Conservation (phyloP, 2,888 invertebrate genomes). For the Temnothorax rugatulus region DNA sequence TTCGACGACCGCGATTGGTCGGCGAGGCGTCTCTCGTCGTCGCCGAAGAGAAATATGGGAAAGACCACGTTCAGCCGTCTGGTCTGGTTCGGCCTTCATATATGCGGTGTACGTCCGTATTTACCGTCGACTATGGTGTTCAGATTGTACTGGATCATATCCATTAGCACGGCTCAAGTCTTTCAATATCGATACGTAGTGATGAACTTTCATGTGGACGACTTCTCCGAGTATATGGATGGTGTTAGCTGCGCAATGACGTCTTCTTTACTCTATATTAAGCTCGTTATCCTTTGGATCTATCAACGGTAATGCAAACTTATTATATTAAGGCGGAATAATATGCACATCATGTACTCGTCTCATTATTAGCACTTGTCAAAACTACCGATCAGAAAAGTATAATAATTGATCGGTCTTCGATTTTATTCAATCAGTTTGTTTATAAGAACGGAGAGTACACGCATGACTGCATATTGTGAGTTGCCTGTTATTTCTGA, state of each 20-base stretch:
- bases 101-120: constrained; percentile 56
- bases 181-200: constrained; percentile 56
- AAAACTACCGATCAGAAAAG: background rate
- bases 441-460: background rate
- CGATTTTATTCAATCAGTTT: background rate
- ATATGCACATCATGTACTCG: background rate
- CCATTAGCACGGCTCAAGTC: constrained; percentile 19
- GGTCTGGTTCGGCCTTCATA: constrained; percentile 51
- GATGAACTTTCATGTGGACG: background rate
- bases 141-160: constrained; percentile 51
- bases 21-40: background rate
- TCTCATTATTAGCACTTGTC: background rate
- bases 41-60: background rate
- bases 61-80: constrained; percentile 51
- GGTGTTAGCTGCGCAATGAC: constrained; percentile 50
- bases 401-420: background rate
- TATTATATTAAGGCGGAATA: background rate
- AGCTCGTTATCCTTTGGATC: constrained; percentile 53
- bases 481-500: background rate
- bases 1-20: background rate
- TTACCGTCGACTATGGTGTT: constrained; percentile 9
- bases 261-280: constrained; percentile 31
- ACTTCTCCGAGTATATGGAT: constrained; percentile 43
- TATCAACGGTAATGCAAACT: constrained; percentile 29
- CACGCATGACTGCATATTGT: background rate